Evolutionary conservation across 2,797 vertebrate genomes (phyloP).

Genomic region (Antennarius maculatus): DNA sequence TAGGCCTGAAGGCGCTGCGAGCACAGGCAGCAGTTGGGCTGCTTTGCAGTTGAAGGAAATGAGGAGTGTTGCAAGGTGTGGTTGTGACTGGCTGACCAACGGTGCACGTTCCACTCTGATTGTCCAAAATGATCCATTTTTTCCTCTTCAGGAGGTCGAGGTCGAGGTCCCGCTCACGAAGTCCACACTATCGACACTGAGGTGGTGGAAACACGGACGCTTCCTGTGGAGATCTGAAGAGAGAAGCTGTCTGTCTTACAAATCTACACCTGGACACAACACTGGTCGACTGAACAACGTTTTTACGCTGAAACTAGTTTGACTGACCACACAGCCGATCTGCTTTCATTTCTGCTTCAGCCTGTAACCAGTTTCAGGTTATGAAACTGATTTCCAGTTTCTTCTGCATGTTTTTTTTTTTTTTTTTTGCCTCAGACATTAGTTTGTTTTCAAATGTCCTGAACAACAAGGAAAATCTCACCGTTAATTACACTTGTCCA

Average conservation of each 20-base stretch:
- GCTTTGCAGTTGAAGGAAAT: not conserved
- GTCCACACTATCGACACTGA: constrained; percentile 86
- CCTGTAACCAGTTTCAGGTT: constrained; percentile 18
- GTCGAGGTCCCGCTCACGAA: constrained; percentile 80
- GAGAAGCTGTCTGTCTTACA: constrained; percentile 4
- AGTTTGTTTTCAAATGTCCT: constrained; percentile 21
- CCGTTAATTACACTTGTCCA: constrained; percentile 4
- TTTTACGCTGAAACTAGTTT: constrained; percentile 25
- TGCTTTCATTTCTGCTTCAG: constrained; percentile 39
- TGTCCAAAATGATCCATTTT: not conserved
- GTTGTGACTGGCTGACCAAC: too few species aligned
- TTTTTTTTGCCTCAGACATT: constrained; percentile 18
- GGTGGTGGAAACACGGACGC: constrained; percentile 5
- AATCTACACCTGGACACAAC: constrained; percentile 10
- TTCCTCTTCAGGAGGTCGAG: constrained; percentile 76
- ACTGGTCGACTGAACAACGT: constrained; percentile 8
- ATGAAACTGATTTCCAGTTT: constrained; percentile 35
- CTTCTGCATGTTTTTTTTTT: constrained; percentile 44
- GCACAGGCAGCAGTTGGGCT: not conserved
- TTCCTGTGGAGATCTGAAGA: not conserved
- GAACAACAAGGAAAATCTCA: constrained; percentile 46
- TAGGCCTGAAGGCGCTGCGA: not conserved
- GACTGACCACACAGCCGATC: constrained; percentile 26
- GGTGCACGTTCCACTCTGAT: too few species aligned
- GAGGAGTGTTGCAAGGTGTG: too few species aligned